These are phyloP conservation scores for Psittacula derbiana DNA, from an alignment of 2,797 vertebrate species.

Conservation along the genomic window DNA sequence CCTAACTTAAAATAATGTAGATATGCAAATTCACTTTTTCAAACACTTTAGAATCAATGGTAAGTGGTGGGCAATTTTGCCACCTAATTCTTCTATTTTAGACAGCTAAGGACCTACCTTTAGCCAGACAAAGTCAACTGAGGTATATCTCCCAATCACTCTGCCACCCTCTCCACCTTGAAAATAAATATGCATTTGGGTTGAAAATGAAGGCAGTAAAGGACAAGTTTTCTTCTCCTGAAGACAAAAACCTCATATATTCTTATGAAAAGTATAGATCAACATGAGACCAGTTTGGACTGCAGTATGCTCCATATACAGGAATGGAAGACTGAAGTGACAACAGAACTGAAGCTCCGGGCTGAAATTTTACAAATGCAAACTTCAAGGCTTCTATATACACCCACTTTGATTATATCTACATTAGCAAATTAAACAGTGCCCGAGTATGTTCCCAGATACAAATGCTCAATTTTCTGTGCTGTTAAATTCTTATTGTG, in stretches of 20 bases:
- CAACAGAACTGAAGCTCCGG: not conserved
- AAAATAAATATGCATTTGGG: not conserved
- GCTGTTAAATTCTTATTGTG: not conserved
- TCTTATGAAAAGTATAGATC: not conserved
- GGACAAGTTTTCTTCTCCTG: not conserved
- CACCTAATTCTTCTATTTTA: not conserved
- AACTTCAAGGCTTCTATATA: not conserved
- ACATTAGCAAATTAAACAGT: not conserved
- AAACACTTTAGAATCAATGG: not conserved
- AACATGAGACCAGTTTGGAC: not conserved
- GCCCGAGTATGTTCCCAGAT: not conserved
- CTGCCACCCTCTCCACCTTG: not conserved
- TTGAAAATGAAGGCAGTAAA: not conserved
- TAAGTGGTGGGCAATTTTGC: not conserved
- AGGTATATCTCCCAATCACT: not conserved
- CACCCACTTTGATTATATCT: not conserved
- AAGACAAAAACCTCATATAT: not conserved
- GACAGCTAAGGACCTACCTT: accelerated
- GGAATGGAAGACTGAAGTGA: not conserved
- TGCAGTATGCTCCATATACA: not conserved
- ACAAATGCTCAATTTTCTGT: not conserved
- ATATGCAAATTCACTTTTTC: not conserved
- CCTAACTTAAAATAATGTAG: accelerated
- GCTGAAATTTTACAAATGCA: not conserved
- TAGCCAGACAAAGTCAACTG: not conserved